These are phyloP conservation scores for Atrina japonica DNA, from an alignment of 2,888 invertebrate genomes.

Conservation along the genomic window DNA sequence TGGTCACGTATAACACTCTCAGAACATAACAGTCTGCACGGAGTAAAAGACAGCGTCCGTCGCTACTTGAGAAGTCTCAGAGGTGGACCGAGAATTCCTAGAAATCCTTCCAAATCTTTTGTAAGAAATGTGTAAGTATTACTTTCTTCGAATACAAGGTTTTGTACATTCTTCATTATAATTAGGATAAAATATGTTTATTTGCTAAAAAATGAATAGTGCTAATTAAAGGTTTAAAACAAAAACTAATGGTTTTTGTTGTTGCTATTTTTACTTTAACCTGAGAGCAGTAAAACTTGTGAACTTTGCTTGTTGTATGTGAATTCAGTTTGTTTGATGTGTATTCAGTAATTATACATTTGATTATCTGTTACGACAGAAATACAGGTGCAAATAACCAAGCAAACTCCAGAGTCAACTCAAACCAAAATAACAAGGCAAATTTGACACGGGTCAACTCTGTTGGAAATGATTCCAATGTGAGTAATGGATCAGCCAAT, in stretches of 20 bases:
- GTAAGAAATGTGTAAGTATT: slow-evolving; percentile 50
- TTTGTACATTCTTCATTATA: too few species aligned
- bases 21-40: slow-evolving; percentile 80
- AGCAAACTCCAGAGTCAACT: slow-evolving; percentile 6
- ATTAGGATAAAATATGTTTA: too few species aligned
- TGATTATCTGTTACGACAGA: too few species aligned
- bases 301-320: too few species aligned
- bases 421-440: slow-evolving; percentile 37
- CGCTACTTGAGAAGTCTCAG: slow-evolving; percentile 71
- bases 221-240: too few species aligned
- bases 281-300: too few species aligned
- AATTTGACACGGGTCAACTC: slow-evolving; percentile 19
- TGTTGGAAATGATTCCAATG: slow-evolving; percentile 18
- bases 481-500: slow-evolving; percentile 26
- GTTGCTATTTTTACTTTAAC: too few species aligned
- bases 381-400: slow-evolving; percentile 2
- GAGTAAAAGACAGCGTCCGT: slow-evolving; percentile 76
- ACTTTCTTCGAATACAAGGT: neutral
- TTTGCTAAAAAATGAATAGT: too few species aligned
- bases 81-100: slow-evolving; percentile 70
- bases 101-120: slow-evolving; percentile 59
- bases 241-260: too few species aligned
- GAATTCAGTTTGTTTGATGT: too few species aligned
- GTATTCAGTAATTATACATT: too few species aligned
- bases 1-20: slow-evolving; percentile 91